Evolutionary conservation across 2,797 vertebrate species (phyloP), one percentile per base, ranked within the genome.

Genomic region (Trachops cirrhosus): DNA sequence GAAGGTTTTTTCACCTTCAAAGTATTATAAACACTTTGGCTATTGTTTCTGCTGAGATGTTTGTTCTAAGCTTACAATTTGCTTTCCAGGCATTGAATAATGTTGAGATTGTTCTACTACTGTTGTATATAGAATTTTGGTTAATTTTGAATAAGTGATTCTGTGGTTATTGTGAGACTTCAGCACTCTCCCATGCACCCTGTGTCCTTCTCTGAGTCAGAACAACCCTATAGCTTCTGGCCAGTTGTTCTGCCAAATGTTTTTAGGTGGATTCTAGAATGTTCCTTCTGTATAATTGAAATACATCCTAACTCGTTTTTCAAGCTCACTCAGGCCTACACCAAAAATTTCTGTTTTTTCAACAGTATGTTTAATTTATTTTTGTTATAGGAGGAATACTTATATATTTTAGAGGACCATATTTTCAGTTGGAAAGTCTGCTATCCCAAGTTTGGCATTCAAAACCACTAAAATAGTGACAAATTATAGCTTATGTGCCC

Each of bases 331-430:
- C 37, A 90, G 67, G 74, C 77, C 80, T 96, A 26, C 71, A 78
- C 39, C 94, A 94, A 78, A 93, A 62, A 80, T 70, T 92, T 94
- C n/a, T 93, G 39, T 74, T 77, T 89, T 78, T 78, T 59, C 22
- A 86, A 44, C 50, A 71, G 9, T 82, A 37, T 18, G 10, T 70
- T 89, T 85, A 92, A 86, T 73, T 95, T 84, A 92, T 90, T 92
- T 95, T 96, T 82, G 41, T 96, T 89, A 93, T 3, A 46, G 4
- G 90, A 95, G 12, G 67, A 73, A 91, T 87, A 74, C 19, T 52
- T 80, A 70, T 12, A 48, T 88, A 89, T 92, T 96, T 95, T 74
- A 93, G 85, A 90, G 95, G 95, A 95, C 87, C 95, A 96, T 82
- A 86, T 88, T 96, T 92, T 94, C 54, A 75, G 7, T 89, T 89